Evolutionary conservation across 2,888 invertebrate genomes (phyloP), one percentile per base, ranked within the genome.

Genomic region (Rhaphigaster nebulosa): DNA sequence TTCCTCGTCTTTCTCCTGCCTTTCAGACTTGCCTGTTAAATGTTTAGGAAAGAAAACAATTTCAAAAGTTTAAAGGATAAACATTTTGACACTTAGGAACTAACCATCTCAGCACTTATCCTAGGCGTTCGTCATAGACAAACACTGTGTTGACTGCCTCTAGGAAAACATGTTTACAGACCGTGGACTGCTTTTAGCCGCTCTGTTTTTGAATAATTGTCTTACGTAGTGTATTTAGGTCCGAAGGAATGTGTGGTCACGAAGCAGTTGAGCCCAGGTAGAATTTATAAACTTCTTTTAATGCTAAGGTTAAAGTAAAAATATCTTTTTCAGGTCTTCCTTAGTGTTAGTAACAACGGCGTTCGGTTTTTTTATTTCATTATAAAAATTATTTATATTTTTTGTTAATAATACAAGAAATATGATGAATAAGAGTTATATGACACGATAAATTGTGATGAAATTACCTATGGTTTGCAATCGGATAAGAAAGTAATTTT

Each of bases 111-210:
- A 38, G 84, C 84, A 84, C 84, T 84, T 50, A 84, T n/a, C 45
- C 84, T 84, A 26, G 38, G 45, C n/a, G 26, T 26, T 41, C 84
- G 84, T 84, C 45, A 84, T n/a, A 84, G 84, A 50, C 84, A 84
- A 84, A 41, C 45, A 50, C 26, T 84, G 20, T 84, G 84, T 84
- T 84, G 84, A 84, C 84, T 84, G 26, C n/a, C 26, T 34, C n/a
- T 45, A 45, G 15, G 84, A 84, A 84, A 84, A 84, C 84, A 84
- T 84, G 84, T 84, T 84, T 84, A 84, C 84, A 45, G 45, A n/a
- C 15, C 84, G n/a, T 50, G 45, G 84, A 84, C 84, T 84, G 84
- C 84, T 41, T 84, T 84, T 84, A 84, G 84, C 41, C 20, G 41
- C 1, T 41, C 45, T 84, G 84, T 84, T 84, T n/a, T 84, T 84